Conservation (phyloP, 2,797 vertebrate genomes). For the Rhinella marina region DNA sequence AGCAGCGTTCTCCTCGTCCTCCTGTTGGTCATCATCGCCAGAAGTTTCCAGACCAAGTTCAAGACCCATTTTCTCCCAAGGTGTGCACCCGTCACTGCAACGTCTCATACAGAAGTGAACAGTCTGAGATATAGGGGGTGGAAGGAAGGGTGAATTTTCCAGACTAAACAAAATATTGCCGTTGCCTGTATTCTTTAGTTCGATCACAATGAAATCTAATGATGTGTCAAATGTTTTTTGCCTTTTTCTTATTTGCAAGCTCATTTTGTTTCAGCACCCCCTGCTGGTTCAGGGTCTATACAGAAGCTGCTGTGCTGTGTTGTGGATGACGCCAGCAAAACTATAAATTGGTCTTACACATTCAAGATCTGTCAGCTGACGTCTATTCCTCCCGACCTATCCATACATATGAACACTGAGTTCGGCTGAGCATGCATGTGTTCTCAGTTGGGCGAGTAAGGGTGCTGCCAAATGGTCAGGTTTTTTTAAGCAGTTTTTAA, state of each 20-base stretch:
- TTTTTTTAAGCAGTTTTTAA: no score
- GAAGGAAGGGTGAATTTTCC: not conserved
- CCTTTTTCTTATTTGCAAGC: not conserved
- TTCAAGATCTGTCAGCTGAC: no score
- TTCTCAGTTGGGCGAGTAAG: no score
- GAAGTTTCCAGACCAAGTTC: constrained; percentile 86
- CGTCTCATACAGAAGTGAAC: not conserved
- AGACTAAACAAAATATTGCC: not conserved
- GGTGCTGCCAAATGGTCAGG: no score
- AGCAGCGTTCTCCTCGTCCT: constrained; percentile 83
- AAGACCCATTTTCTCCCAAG: constrained; percentile 81
- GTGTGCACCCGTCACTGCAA: constrained; percentile 67
- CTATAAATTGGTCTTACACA: no score
- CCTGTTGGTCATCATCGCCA: constrained; percentile 82
- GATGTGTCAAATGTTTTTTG: no score
- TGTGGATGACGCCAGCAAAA: not conserved
- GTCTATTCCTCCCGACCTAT: no score
- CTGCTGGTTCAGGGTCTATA: not conserved
- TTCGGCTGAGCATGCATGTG: no score
- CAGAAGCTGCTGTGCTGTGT: not conserved
- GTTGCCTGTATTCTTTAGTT: no score
- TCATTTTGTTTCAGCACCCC: not conserved
- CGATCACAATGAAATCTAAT: no score
- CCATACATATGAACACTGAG: no score
- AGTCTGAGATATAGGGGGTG: not conserved